phyloP scores from a whole-genome alignment of 2,797 vertebrate genomes.

The Danio aesculapii region DNA sequence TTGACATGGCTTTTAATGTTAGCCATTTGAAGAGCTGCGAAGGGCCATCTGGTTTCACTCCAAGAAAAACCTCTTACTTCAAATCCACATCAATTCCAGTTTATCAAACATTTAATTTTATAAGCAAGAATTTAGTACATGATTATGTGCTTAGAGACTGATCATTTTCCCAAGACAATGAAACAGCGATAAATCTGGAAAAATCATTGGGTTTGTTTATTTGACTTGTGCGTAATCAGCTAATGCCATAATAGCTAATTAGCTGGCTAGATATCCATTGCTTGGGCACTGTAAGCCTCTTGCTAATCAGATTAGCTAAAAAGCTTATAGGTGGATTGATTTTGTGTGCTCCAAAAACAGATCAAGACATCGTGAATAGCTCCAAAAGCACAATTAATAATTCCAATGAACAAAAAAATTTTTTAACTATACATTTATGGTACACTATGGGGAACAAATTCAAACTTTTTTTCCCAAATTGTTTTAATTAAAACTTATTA shows the following conservation, averaged over 20 bases:
- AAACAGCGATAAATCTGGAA: not conserved
- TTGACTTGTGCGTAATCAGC: constrained; percentile 7
- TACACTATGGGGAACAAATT: too few relatives aligned
- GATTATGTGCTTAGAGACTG: not conserved
- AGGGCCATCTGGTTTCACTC: constrained; percentile 1
- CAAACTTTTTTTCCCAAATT: too few relatives aligned
- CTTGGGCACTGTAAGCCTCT: constrained; percentile 8
- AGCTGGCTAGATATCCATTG: constrained; percentile 35
- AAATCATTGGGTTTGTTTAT: constrained; percentile 23
- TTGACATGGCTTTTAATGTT: constrained; percentile 3
- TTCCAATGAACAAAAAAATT: constrained; percentile 7
- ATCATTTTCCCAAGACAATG: not conserved
- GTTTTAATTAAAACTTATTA: too few relatives aligned
- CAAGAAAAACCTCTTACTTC: not conserved
- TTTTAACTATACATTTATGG: too few relatives aligned
- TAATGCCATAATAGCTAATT: constrained; percentile 35
- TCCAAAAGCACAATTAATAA: not conserved
- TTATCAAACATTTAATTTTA: not conserved
- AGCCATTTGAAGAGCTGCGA: constrained; percentile 7
- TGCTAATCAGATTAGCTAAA: constrained; percentile 20
- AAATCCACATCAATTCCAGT: not conserved
- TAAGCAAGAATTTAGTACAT: not conserved
- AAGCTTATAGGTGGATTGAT: constrained; percentile 31
- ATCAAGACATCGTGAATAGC: not conserved
- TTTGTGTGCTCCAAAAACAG: not conserved